Percentiles rank a stretch among this genome's conserved stretches.
These are phyloP conservation scores for Rhinolophus ferrumequinum DNA, from an alignment of 2,113 vertebrate genomes.

Conservation along the genomic window DNA sequence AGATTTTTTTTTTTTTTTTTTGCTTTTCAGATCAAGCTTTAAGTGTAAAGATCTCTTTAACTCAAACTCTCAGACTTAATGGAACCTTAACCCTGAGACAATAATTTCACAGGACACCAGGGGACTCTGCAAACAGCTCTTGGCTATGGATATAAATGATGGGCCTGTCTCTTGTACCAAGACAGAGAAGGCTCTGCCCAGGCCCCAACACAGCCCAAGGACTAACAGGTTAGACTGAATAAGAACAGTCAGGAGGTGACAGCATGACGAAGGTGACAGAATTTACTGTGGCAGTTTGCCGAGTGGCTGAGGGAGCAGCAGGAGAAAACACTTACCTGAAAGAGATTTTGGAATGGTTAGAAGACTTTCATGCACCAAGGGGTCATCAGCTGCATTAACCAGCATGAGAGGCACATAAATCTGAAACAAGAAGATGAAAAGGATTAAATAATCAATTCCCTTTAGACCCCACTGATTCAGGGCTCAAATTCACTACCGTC, in stretches of 20 bases:
- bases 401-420: slow-evolving; percentile 96
- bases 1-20: slow-evolving; percentile 16
- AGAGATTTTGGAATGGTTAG: slow-evolving; percentile 97
- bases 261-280: neutral
- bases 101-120: neutral
- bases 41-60: slow-evolving; percentile 15
- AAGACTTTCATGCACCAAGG: slow-evolving; percentile 95
- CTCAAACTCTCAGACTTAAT: neutral
- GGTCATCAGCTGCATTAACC: slow-evolving; percentile 97
- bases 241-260: neutral
- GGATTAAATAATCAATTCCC: neutral
- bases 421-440: slow-evolving; percentile 80
- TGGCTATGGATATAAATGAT: neutral
- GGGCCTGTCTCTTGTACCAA: neutral
- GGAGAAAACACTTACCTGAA: slow-evolving; percentile 88
- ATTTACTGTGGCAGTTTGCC: neutral
- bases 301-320: neutral
- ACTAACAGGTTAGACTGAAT: neutral
- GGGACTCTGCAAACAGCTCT: neutral
- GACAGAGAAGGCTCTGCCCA: neutral
- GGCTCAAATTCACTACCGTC: neutral
- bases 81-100: neutral
- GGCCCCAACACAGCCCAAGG: neutral
- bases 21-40: slow-evolving; percentile 17
- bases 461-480: neutral